Evolutionary conservation across 2,797 vertebrate species (phyloP).

Genomic region (Trematomus bernacchii): DNA sequence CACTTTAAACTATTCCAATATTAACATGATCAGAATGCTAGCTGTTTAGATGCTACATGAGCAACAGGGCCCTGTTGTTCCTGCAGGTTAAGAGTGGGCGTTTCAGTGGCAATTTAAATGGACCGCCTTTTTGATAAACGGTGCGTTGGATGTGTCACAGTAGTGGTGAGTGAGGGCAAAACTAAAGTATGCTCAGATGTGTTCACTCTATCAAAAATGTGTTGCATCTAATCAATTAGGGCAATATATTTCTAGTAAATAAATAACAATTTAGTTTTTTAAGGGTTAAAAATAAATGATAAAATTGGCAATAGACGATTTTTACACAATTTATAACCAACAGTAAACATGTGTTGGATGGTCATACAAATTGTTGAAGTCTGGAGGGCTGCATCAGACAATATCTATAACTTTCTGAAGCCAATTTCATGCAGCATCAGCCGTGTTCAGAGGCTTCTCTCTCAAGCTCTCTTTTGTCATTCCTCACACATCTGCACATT

Average conservation of each 20-base stretch:
- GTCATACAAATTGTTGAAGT: too few relatives aligned
- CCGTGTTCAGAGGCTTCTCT: neutral
- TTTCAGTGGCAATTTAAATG: neutral
- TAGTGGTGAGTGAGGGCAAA: too few relatives aligned
- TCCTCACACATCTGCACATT: neutral
- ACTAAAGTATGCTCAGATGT: too few relatives aligned
- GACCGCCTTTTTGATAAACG: neutral
- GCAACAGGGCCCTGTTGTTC: neutral
- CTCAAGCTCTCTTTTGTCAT: neutral
- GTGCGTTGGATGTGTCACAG: conserved; percentile 9
- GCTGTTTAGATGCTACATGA: neutral
- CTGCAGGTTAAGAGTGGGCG: neutral
- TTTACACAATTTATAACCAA: neutral
- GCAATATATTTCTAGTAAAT: too few relatives aligned
- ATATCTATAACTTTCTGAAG: neutral
- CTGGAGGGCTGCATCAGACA: neutral
- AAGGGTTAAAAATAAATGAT: too few relatives aligned
- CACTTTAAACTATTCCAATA: neutral
- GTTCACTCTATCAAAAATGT: too few relatives aligned
- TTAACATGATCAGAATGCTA: neutral
- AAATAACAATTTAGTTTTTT: too few relatives aligned
- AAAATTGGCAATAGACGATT: too few relatives aligned
- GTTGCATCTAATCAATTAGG: too few relatives aligned
- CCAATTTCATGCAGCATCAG: neutral
- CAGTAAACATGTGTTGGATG: neutral